Conservation (phyloP, 2,888 invertebrate genomes). For the Gortyna flavago region DNA sequence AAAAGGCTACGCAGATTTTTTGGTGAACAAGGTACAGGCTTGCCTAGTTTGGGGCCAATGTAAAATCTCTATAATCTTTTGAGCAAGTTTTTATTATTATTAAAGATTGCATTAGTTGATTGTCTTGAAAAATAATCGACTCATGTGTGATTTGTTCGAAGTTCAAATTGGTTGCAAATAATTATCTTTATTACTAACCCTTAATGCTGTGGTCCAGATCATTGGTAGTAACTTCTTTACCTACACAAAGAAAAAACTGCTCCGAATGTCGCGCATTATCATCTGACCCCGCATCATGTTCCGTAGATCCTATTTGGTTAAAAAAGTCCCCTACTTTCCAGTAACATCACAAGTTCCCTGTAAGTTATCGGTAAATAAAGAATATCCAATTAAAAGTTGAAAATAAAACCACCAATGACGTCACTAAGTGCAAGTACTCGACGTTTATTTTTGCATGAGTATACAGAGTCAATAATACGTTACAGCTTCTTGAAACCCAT, state of each 20-base stretch:
- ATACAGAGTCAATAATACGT: not conserved
- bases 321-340: slow-evolving; percentile 37
- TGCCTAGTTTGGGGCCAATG: too few species aligned
- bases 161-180: too few species aligned
- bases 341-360: slow-evolving; percentile 10
- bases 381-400: slow-evolving; percentile 14
- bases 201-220: too few species aligned
- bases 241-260: not conserved
- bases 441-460: slow-evolving; percentile 17
- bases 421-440: not conserved
- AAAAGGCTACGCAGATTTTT: too few species aligned
- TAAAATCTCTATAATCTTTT: too few species aligned
- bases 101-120: too few species aligned
- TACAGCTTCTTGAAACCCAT: slow-evolving; percentile 45
- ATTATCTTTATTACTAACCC: too few species aligned
- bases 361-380: slow-evolving; percentile 8
- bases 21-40: too few species aligned
- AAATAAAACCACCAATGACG: slow-evolving; percentile 22
- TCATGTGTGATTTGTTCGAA: too few species aligned
- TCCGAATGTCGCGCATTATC: not conserved
- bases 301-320: not conserved
- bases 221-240: not conserved
- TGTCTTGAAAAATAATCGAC: too few species aligned
- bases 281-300: not conserved
- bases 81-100: too few species aligned